phyloP scores from a whole-genome alignment of 1,140 invertebrate species.

The Potamilus streckersoni region DNA sequence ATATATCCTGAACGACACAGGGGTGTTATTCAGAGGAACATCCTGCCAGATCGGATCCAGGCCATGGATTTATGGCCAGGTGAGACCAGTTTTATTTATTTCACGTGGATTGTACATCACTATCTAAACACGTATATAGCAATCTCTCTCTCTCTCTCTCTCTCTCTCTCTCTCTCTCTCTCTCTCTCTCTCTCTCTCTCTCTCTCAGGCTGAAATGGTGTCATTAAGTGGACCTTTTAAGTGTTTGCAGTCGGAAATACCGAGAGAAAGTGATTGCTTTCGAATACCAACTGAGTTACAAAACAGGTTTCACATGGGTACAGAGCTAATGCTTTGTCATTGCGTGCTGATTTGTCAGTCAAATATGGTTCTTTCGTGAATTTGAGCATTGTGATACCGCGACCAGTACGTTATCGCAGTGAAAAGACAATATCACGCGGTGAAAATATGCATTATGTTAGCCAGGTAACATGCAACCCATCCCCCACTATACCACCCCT shows the following conservation, averaged over 20 bases:
- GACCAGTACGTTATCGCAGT: too few species aligned
- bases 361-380: too few species aligned
- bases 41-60: slow-evolving; percentile 81
- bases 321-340: too few species aligned
- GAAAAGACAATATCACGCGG: too few species aligned
- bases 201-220: too few species aligned
- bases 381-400: too few species aligned
- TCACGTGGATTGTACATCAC: neutral
- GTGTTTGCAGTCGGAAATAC: neutral
- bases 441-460: too few species aligned
- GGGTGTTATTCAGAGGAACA: slow-evolving; percentile 90
- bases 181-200: neutral
- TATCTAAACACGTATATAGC: neutral
- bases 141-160: neutral
- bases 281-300: too few species aligned
- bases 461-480: neutral
- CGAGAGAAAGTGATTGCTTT: too few species aligned
- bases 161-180: neutral
- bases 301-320: too few species aligned
- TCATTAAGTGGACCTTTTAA: too few species aligned
- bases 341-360: too few species aligned
- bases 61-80: slow-evolving; percentile 90
- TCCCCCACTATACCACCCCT: neutral
- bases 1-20: slow-evolving; percentile 86
- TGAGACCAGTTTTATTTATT: slow-evolving; percentile 20